A percentile compares a stretch with the other conserved stretches of the same genome.
Conservation (phyloP, 2,888 invertebrate genomes). For the Athrips mouffetella region DNA sequence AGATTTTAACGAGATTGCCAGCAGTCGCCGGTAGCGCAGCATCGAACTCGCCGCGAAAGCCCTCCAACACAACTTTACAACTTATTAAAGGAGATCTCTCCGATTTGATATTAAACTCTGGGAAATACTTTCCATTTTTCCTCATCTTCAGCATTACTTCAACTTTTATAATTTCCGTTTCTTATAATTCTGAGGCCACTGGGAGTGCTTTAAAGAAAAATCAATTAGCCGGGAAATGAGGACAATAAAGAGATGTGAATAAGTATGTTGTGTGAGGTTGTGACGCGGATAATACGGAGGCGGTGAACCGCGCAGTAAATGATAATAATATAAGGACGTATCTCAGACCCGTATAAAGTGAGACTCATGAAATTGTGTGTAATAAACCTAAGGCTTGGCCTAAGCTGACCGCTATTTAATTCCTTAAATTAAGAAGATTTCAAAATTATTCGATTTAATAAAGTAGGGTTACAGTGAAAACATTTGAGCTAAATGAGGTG, state of each 20-base stretch:
- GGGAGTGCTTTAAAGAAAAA: slow-evolving; percentile 4
- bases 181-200: slow-evolving; percentile 12
- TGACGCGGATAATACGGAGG: not conserved
- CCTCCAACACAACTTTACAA: slow-evolving; percentile 68
- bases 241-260: slow-evolving; percentile 3
- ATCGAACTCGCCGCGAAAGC: slow-evolving; percentile 57
- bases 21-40: slow-evolving; percentile 53
- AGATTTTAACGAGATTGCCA: slow-evolving; percentile 74
- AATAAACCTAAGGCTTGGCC: slow-evolving; percentile 1
- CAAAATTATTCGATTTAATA: slow-evolving; percentile 2
- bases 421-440: slow-evolving; percentile 1
- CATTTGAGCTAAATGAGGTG: slow-evolving; percentile 12
- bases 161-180: slow-evolving; percentile 34
- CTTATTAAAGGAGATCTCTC: slow-evolving; percentile 64
- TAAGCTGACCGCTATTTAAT: slow-evolving; percentile 11
- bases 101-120: slow-evolving; percentile 57
- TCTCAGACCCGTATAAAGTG: slow-evolving; percentile 5
- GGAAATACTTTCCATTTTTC: slow-evolving; percentile 49
- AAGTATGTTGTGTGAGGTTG: not conserved
- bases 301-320: not conserved
- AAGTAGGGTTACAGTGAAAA: slow-evolving; percentile 4
- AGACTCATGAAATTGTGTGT: slow-evolving; percentile 4
- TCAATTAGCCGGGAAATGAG: not conserved
- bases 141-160: slow-evolving; percentile 32
- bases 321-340: slow-evolving; percentile 4